Evolutionary conservation across 2,888 invertebrate genomes (phyloP), one percentile per base, ranked within the genome.

Genomic region (Pandemis corylana): DNA sequence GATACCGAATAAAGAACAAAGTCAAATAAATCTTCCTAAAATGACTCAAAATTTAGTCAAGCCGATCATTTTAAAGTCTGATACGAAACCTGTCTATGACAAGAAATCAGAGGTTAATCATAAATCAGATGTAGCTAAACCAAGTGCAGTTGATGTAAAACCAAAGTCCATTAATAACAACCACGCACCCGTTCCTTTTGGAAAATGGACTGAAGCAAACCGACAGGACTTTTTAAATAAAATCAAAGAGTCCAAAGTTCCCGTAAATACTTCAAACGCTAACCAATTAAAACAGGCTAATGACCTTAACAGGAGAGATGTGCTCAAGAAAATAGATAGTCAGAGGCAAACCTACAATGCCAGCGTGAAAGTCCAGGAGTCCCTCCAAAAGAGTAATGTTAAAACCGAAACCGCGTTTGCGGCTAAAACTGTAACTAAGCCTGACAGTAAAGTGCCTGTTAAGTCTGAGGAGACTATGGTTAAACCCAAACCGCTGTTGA

Each of bases 141-240:
- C 68, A 1, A 78, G 10, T 13, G 42, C 79, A 63, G 73, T 69
- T 70, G 36, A 71, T 41, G 9, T 72, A 28, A 84, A 85, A 74
- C 42, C 80, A 41, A 90, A 88, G 78, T 82, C 87, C 61, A 82
- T 83, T 1, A 88, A 86, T 68, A 90, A 89, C 77, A 91, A 90
- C 78, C 87, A 90, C 77, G 80, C 85, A 42, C 87, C 90, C 51
- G 94, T 94, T 56, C 94, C 94, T 49, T 94, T 94, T 81, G 94
- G 94, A 7, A 89, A 92, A 82, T 94, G 94, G 94, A 94, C 94
- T 53, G 92, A 91, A 76, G 93, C 87, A 7, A 90, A 94, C 78
- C 90, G 93, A 71, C 92, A 93, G 83, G 92, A 90, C 61, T 94
- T 93, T 81, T 82, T 94, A 28, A 89, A 90, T 78, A 92, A 92